Percentiles rank a stretch among this genome's conserved stretches.
Evolutionary conservation across 2,797 vertebrate species (phyloP).

Genomic region (Artibeus jamaicensis): DNA sequence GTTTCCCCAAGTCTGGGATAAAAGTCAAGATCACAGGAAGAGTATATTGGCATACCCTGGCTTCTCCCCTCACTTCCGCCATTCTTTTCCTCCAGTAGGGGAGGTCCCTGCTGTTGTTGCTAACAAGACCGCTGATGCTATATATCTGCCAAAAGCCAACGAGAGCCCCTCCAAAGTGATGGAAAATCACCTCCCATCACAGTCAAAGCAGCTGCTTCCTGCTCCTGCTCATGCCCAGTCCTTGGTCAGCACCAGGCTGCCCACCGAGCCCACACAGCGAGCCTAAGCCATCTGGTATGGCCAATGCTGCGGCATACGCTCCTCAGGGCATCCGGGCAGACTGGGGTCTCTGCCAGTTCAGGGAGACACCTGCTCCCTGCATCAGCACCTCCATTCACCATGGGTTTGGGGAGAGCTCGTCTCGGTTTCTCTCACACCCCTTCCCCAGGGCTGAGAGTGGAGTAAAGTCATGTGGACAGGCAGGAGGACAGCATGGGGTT

Average conservation of each 20-base stretch:
- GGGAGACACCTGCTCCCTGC: too few species aligned
- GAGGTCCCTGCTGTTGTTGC: neutral
- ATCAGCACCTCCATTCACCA: neutral
- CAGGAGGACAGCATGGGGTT: neutral
- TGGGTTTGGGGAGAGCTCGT: neutral
- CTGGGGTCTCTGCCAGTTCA: neutral
- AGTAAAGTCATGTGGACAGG: neutral
- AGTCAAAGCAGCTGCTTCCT: neutral
- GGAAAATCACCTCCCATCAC: neutral
- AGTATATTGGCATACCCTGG: neutral
- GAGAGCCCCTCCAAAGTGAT: neutral
- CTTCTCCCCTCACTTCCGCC: neutral
- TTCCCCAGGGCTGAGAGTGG: neutral
- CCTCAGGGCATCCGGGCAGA: neutral
- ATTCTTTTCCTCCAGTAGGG: neutral
- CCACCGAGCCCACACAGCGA: rapidly evolving
- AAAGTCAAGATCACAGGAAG: neutral
- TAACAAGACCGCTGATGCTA: neutral
- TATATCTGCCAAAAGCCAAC: rapidly evolving
- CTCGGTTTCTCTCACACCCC: neutral
- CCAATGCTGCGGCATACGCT: rapidly evolving
- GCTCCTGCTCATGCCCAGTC: neutral
- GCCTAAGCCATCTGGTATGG: neutral
- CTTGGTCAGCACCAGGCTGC: rapidly evolving
- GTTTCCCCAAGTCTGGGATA: neutral